Percentiles rank a stretch among this genome's conserved stretches.
Evolutionary conservation across 2,888 invertebrate species (phyloP).

Genomic region (Cheilosia scutellata): DNA sequence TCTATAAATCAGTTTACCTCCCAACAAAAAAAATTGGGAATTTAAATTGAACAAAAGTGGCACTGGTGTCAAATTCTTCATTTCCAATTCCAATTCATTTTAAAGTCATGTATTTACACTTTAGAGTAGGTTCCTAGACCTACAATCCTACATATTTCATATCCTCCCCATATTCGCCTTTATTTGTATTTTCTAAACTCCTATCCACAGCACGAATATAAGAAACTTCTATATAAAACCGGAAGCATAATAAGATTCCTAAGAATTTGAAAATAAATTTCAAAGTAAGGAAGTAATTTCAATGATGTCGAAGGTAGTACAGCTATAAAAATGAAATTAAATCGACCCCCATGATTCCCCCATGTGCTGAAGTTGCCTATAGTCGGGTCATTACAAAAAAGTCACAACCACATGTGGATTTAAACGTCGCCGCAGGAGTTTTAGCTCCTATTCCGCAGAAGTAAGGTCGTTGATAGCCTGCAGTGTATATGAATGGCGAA

Average conservation of each 20-base stretch:
- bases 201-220: background rate
- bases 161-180: background rate
- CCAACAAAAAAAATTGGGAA: too few species aligned
- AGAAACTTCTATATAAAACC: background rate
- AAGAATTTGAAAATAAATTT: conserved; percentile 45
- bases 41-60: too few species aligned
- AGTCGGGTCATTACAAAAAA: conserved; percentile 22
- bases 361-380: conserved; percentile 12
- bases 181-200: background rate
- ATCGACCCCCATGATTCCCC: conserved; percentile 23
- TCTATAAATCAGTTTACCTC: too few species aligned
- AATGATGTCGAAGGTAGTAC: conserved; percentile 17
- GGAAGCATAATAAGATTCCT: conserved; percentile 24
- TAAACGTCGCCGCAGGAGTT: conserved; percentile 19
- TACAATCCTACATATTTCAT: too few species aligned
- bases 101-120: too few species aligned
- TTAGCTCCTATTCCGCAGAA: background rate
- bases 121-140: too few species aligned
- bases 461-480: conserved; percentile 4
- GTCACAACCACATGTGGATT: conserved; percentile 45
- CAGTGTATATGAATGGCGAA: background rate
- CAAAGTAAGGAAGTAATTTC: conserved; percentile 40
- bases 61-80: too few species aligned
- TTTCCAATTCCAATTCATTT: too few species aligned
- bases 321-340: conserved; percentile 20